Percentiles rank a stretch among this genome's conserved stretches.
Evolutionary conservation across 2,113 vertebrate species (phyloP).

Genomic region (Callopanchax toddi): DNA sequence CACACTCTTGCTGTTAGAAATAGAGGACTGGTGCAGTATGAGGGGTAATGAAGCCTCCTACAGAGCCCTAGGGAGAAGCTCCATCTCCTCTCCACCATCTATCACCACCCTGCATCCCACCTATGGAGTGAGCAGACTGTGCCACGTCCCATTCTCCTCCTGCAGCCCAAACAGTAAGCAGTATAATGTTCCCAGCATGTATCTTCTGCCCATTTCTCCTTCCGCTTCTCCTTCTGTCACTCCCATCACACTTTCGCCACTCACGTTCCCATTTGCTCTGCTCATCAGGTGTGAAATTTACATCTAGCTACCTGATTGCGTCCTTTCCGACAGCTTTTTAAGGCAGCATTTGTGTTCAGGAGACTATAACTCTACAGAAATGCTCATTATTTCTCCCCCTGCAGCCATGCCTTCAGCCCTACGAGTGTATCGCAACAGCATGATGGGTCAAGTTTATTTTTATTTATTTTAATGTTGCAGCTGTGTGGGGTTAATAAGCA

Average conservation of each 20-base stretch:
- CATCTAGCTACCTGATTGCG: conserved; percentile 32
- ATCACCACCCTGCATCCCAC: conserved; percentile 57
- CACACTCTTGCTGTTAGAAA: conserved; percentile 42
- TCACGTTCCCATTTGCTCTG: conserved; percentile 35
- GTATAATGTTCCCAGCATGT: conserved; percentile 17
- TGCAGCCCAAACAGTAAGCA: conserved; percentile 34
- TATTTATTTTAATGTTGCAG: conserved; percentile 28
- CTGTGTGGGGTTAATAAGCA: background rate
- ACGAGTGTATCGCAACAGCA: conserved; percentile 31
- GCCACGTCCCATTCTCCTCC: conserved; percentile 33
- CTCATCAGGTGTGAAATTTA: conserved; percentile 52
- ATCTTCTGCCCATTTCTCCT: conserved; percentile 27
- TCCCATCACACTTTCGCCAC: conserved; percentile 15
- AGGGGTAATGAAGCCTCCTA: conserved; percentile 67
- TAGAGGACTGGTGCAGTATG: conserved; percentile 35
- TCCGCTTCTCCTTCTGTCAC: conserved; percentile 7
- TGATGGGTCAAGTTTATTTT: conserved; percentile 5
- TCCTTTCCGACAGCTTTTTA: conserved; percentile 11
- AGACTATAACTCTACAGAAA: conserved; percentile 19
- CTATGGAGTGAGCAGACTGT: conserved; percentile 53
- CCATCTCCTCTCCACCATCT: conserved; percentile 58
- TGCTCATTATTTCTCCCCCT: conserved; percentile 53
- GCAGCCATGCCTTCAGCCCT: conserved; percentile 35
- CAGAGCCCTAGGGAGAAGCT: conserved; percentile 61
- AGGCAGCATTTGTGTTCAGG: conserved; percentile 11